These are phyloP conservation scores for Perizoma affinitatum DNA, from an alignment of 2,888 invertebrate species.

Conservation along the genomic window DNA sequence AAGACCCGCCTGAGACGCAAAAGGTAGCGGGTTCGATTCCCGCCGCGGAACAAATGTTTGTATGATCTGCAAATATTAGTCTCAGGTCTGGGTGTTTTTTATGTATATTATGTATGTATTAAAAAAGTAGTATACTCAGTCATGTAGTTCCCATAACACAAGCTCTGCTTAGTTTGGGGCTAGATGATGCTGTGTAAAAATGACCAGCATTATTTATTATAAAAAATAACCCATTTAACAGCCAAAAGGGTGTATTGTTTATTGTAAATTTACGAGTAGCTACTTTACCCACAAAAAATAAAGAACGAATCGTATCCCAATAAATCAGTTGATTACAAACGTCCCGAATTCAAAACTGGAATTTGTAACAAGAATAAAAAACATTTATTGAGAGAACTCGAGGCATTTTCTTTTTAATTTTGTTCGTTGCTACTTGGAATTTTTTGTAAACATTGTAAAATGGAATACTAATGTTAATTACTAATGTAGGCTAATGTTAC, in stretches of 20 bases:
- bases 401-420: conserved; percentile 2
- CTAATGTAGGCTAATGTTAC: neutral
- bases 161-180: too few relatives aligned
- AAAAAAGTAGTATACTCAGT: too few relatives aligned
- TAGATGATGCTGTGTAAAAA: too few relatives aligned
- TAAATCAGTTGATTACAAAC: conserved; percentile 43
- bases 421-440: neutral
- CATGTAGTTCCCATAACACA: too few relatives aligned
- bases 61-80: too few relatives aligned
- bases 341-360: conserved; percentile 38
- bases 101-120: too few relatives aligned
- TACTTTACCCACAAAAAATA: conserved; percentile 31
- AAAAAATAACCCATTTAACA: conserved; percentile 26
- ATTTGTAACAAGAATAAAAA: conserved; percentile 12
- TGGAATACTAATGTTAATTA: conserved; percentile 6
- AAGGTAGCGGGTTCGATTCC: too few relatives aligned
- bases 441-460: too few relatives aligned
- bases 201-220: conserved; percentile 2
- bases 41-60: too few relatives aligned
- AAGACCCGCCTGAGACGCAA: too few relatives aligned
- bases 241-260: conserved; percentile 26
- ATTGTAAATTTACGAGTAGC: conserved; percentile 21
- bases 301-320: conserved; percentile 35
- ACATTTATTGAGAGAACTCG: conserved; percentile 11
- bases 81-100: too few relatives aligned